These are phyloP conservation scores for Dendrolimus punctatus DNA, from an alignment of 1,140 invertebrate genomes.

Conservation along the genomic window DNA sequence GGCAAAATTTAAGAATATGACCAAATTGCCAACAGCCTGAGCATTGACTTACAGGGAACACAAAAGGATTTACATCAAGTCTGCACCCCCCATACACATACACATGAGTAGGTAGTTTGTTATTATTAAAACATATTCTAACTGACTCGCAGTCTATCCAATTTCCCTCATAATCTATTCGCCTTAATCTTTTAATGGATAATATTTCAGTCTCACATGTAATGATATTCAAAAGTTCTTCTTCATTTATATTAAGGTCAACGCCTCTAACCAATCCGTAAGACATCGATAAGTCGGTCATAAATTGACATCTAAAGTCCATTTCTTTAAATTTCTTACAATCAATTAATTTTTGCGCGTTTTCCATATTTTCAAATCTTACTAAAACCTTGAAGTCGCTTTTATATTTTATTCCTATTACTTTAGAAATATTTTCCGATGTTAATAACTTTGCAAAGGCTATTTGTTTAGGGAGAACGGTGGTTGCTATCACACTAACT, in stretches of 20 bases:
- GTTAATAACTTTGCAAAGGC: constrained; percentile 22
- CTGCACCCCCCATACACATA: no score
- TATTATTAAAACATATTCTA: no score
- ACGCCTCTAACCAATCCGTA: constrained; percentile 13
- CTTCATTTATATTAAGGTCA: constrained; percentile 10
- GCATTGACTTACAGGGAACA: no score
- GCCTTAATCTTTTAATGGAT: constrained; percentile 1
- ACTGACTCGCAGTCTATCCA: no score
- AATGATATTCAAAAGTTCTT: constrained; percentile 9
- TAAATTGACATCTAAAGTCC: constrained; percentile 13
- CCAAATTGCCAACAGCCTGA: no score
- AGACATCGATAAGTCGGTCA: constrained; percentile 2
- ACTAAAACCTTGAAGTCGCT: constrained; percentile 18
- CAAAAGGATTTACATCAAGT: no score
- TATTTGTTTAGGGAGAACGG: constrained; percentile 25
- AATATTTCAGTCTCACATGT: constrained; percentile 6
- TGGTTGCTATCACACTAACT: constrained; percentile 12
- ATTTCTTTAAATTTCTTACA: constrained; percentile 15
- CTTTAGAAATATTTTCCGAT: constrained; percentile 16
- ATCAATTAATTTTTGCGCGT: constrained; percentile 15
- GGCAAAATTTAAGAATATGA: no score
- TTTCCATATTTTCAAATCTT: constrained; percentile 10
- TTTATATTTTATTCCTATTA: constrained; percentile 24
- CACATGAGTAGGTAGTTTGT: no score
- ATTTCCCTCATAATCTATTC: no score